Evolutionary conservation across 2,113 vertebrate genomes (phyloP).

Genomic region (Callocephalon fimbriatum): DNA sequence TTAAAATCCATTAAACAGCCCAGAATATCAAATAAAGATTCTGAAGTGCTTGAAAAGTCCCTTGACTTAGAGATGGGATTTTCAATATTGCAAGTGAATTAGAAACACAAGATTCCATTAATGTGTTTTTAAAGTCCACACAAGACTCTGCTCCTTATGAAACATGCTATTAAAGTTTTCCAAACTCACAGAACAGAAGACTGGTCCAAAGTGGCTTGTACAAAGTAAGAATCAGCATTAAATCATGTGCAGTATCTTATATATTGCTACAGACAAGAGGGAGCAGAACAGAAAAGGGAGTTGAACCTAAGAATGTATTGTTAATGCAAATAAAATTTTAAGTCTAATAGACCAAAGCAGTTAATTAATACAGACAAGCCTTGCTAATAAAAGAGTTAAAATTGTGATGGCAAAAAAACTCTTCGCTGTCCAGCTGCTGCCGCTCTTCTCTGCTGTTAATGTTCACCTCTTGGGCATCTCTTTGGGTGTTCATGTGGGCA

Average conservation of each 20-base stretch:
- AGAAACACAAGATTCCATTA: background rate
- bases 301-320: background rate
- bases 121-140: background rate
- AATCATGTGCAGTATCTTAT: background rate
- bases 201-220: background rate
- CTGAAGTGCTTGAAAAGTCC: background rate
- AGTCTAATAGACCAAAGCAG: background rate
- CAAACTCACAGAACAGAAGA: background rate
- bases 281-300: background rate
- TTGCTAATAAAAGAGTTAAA: background rate
- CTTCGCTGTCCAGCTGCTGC: background rate
- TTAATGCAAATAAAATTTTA: background rate
- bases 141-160: background rate
- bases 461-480: accelerated
- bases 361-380: background rate
- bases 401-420: background rate
- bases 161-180: background rate
- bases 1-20: conserved; percentile 8
- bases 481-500: background rate
- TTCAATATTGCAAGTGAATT: background rate
- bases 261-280: background rate
- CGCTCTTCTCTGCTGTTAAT: background rate
- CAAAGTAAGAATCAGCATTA: background rate
- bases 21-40: background rate
- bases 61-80: background rate